Percentiles rank a stretch among this genome's conserved stretches.
Conservation (phyloP, 2,113 vertebrate species). For the Apteryx owenii region DNA sequence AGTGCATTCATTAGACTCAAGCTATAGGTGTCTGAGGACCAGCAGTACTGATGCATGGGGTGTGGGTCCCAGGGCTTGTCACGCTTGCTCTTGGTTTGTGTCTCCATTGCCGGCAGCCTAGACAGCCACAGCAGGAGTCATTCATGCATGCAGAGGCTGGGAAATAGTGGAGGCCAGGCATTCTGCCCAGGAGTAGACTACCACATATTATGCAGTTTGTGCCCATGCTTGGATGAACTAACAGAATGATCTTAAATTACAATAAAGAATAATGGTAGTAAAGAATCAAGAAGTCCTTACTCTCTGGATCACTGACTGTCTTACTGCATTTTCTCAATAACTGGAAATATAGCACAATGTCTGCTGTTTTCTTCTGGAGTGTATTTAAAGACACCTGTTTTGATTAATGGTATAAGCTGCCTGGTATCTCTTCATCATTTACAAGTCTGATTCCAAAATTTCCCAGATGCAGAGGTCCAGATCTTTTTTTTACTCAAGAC, state of each 20-base stretch:
- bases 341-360: background rate
- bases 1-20: background rate
- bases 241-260: background rate
- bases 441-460: slow-evolving; percentile 12
- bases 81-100: background rate
- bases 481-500: background rate
- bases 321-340: slow-evolving; percentile 10
- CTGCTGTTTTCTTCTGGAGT: background rate
- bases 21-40: background rate
- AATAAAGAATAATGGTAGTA: fast-evolving
- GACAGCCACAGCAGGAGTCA: background rate
- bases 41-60: background rate
- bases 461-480: background rate
- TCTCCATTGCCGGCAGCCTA: background rate
- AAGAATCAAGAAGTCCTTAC: background rate
- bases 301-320: background rate
- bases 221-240: background rate
- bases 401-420: background rate
- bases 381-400: slow-evolving; percentile 6
- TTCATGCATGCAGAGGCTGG: too few relatives aligned
- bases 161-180: too few relatives aligned
- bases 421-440: background rate
- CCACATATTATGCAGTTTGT: too few relatives aligned
- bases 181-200: too few relatives aligned
- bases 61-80: background rate